phyloP scores from a whole-genome alignment of 1,140 invertebrate genomes.

The Polyergus mexicanus region DNA sequence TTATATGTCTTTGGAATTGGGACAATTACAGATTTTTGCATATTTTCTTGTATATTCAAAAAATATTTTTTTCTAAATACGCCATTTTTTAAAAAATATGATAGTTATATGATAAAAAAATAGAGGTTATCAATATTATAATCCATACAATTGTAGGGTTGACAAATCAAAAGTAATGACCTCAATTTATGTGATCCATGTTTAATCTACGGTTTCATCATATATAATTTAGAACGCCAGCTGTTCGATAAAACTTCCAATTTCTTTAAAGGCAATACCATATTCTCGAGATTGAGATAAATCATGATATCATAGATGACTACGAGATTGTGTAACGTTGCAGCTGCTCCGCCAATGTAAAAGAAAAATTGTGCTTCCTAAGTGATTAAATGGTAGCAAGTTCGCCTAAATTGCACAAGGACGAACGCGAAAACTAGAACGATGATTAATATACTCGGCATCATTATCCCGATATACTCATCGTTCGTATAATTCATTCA shows the following conservation, averaged over 20 bases:
- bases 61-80: neutral
- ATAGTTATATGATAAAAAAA: neutral
- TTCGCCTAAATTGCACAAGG: constrained; percentile 40
- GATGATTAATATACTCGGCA: constrained; percentile 28
- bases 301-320: constrained; percentile 57
- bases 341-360: constrained; percentile 51
- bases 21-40: neutral
- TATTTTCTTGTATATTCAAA: neutral
- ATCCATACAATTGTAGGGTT: neutral
- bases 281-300: constrained; percentile 59
- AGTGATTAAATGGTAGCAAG: constrained; percentile 55
- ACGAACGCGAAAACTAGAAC: neutral
- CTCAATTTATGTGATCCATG: constrained; percentile 52
- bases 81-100: neutral
- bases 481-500: neutral
- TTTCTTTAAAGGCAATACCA: constrained; percentile 52
- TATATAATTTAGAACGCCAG: constrained; percentile 42
- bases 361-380: constrained; percentile 46
- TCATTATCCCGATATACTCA: constrained; percentile 7
- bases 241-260: constrained; percentile 51
- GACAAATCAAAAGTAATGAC: constrained; percentile 34
- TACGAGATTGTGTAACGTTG: constrained; percentile 42
- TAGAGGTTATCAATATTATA: constrained; percentile 8
- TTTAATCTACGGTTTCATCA: constrained; percentile 51
- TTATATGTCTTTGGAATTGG: neutral